These are phyloP conservation scores for Scaeva pyrastri DNA, from an alignment of 2,888 invertebrate species.

Conservation along the genomic window DNA sequence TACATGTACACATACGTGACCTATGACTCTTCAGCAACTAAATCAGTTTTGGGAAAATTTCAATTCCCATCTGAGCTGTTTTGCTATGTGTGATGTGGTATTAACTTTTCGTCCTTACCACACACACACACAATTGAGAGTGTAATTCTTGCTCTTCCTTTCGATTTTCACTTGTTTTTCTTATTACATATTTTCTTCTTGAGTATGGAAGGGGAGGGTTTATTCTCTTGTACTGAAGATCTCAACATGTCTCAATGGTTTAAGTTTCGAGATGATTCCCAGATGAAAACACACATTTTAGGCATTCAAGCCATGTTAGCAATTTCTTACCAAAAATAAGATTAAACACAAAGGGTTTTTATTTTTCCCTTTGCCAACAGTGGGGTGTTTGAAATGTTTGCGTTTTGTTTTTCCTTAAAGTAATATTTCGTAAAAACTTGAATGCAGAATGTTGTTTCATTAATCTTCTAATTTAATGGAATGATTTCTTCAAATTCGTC, in stretches of 20 bases:
- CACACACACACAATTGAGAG: not conserved
- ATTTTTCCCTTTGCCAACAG: too few relatives aligned
- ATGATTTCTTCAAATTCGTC: too few relatives aligned
- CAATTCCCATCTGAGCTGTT: constrained; percentile 57
- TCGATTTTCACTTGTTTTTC: constrained; percentile 10
- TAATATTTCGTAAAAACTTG: too few relatives aligned
- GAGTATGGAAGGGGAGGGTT: constrained; percentile 14
- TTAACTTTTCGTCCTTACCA: constrained; percentile 50
- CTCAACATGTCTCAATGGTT: not conserved
- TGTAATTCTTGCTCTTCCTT: constrained; percentile 36
- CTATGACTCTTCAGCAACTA: constrained; percentile 42
- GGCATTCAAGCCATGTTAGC: constrained; percentile 61
- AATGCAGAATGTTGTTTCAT: too few relatives aligned
- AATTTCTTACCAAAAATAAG: constrained; percentile 24
- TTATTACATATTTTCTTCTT: constrained; percentile 21
- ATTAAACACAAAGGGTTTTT: too few relatives aligned
- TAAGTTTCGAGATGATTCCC: not conserved
- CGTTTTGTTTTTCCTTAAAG: too few relatives aligned
- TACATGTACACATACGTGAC: constrained; percentile 50
- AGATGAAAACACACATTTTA: constrained; percentile 43
- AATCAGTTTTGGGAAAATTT: constrained; percentile 37
- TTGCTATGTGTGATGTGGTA: constrained; percentile 25
- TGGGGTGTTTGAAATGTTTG: too few relatives aligned
- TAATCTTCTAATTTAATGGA: too few relatives aligned
- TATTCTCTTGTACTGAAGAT: constrained; percentile 20